Evolutionary conservation across 2,797 vertebrate genomes (phyloP), one percentile per base, ranked within the genome.

Genomic region (Sebastes cheni): DNA sequence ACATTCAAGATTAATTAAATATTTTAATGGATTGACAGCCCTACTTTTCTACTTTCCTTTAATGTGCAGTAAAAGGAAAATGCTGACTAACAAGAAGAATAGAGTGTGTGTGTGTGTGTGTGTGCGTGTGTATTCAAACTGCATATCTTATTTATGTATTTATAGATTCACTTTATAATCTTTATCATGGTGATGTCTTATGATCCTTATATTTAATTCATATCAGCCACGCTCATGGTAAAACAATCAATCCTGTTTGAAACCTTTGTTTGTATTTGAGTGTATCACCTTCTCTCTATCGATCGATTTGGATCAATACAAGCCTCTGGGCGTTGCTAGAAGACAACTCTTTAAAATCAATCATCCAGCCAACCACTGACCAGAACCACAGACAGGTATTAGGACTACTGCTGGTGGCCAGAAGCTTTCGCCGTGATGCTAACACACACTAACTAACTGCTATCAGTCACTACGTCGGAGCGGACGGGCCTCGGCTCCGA

Each of bases 291-390:
- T 80, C 9, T 61, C 56, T 69, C 68, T 22, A 60, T 64, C 64
- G 25, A 20, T 84, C 71, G 61, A 29, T 80, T 65, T 5, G 0
- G 8, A 64, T 84, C 81, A 60, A 80, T 62, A 67, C 1, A 3
- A 55, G 52, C 64, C 59, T 56, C 12, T 8, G n/a, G 36, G 14
- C 5, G 6, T 10, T 62, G 14, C 78, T 56, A 18, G 3, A 69
- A 62, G 22, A 22, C 18, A 62, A 11, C 34, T 32, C 29, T 72
- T 61, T 25, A 36, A 62, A 72, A 77, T 82, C 25, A 67, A 39
- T 71, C 22, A 27, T 39, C 23, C 70, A 55, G 27, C 5, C 11
- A 4, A 66, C 50, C 25, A 7, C 67, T 14, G 62, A 72, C 64
- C 59, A 12, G 30, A 29, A 62, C 42, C 42, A n/a, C 58, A 50